phyloP scores from a whole-genome alignment of 2,113 vertebrate species.

The Alouatta palliata region DNA sequence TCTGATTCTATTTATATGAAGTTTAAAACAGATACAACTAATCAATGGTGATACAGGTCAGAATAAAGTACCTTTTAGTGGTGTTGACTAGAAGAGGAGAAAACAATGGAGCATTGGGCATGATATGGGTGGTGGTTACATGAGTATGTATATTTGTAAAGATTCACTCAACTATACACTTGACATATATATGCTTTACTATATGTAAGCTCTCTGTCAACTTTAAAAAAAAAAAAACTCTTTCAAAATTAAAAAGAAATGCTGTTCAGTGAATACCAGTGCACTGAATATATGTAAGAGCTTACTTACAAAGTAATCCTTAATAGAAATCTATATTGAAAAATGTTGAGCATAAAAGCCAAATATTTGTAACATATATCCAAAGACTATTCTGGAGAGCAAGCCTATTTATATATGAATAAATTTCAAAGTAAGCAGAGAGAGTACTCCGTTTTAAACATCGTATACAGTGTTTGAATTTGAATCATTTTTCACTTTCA shows the following conservation, averaged over 20 bases:
- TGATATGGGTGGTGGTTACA: background rate
- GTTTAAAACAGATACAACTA: background rate
- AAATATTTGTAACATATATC: background rate
- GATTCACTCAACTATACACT: background rate
- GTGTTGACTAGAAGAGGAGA: background rate
- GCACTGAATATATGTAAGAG: background rate
- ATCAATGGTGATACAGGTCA: background rate
- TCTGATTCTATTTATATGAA: background rate
- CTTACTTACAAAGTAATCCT: background rate
- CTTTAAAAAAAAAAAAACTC: background rate
- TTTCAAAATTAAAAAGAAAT: background rate
- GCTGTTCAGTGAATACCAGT: background rate
- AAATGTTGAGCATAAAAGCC: background rate
- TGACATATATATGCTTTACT: background rate
- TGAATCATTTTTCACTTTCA: constrained; percentile 21
- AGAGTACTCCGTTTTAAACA: background rate
- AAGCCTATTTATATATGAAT: background rate
- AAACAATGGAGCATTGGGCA: background rate
- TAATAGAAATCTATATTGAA: background rate
- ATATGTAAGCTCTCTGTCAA: background rate
- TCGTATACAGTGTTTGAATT: background rate
- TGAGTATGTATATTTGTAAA: background rate
- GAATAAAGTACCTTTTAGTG: background rate
- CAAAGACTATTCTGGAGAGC: background rate
- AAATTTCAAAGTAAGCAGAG: background rate